A percentile compares a stretch with the other conserved stretches of the same genome.
Evolutionary conservation across 2,888 invertebrate genomes (phyloP).

Genomic region (Brachylomia viminalis): DNA sequence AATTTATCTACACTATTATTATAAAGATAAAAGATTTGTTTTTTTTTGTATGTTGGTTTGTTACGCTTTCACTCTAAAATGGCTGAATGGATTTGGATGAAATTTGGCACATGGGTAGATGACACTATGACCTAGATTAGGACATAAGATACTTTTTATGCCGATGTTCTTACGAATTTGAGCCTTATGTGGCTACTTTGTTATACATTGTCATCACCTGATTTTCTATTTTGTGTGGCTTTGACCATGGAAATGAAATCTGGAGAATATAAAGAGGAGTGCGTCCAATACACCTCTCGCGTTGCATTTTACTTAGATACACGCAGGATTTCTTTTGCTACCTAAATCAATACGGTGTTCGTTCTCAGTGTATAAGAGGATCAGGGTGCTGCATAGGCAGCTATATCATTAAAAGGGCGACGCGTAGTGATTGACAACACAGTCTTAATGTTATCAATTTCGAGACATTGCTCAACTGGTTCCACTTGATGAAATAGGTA

Average conservation of each 20-base stretch:
- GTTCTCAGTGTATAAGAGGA: neutral
- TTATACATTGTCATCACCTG: neutral
- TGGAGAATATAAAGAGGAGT: neutral
- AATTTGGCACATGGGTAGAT: too few species aligned
- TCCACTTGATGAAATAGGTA: neutral
- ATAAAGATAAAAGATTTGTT: neutral
- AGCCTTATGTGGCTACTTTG: neutral
- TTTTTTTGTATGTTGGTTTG: neutral
- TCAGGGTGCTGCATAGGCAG: neutral
- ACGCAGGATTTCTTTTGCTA: neutral
- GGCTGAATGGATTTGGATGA: too few species aligned
- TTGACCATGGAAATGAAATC: neutral
- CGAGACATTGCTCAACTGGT: neutral
- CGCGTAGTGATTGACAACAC: neutral
- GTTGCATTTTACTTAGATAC: neutral
- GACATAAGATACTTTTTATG: too few species aligned
- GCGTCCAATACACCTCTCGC: neutral
- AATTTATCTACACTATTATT: slow-evolving; percentile 4
- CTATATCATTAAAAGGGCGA: neutral
- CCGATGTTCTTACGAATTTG: too few species aligned
- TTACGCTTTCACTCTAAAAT: too few species aligned
- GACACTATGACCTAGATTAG: too few species aligned
- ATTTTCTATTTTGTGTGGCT: neutral
- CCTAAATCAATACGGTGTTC: neutral
- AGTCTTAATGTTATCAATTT: neutral